Percentiles rank a stretch among this genome's conserved stretches.
phyloP scores from a whole-genome alignment of 2,113 vertebrate species.

The Opisthocomus hoazin region DNA sequence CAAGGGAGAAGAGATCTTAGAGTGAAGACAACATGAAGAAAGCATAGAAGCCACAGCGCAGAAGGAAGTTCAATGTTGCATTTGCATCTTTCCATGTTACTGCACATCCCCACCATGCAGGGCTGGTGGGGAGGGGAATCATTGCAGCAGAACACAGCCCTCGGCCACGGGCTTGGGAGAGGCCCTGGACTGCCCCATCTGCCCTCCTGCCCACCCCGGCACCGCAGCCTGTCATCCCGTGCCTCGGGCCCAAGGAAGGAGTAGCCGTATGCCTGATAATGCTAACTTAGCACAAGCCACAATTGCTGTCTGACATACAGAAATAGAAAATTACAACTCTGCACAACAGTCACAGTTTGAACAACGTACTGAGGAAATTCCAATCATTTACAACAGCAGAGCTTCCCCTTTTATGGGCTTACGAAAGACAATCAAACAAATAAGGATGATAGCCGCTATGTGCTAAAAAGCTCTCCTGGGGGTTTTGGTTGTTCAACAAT shows the following conservation, averaged over 20 bases:
- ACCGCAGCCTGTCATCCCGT: slow-evolving; percentile 10
- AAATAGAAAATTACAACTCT: slow-evolving; percentile 79
- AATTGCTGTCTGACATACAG: slow-evolving; percentile 70
- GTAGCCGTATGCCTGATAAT: slow-evolving; percentile 44
- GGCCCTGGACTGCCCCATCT: background rate
- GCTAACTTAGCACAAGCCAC: slow-evolving; percentile 65
- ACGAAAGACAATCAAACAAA: background rate
- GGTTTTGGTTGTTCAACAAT: background rate
- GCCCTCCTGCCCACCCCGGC: background rate
- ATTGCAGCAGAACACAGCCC: accelerated
- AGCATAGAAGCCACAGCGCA: background rate
- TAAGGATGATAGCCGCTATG: background rate
- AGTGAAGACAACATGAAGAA: background rate
- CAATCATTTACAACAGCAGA: slow-evolving; percentile 25
- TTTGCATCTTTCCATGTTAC: background rate
- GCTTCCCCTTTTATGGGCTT: background rate
- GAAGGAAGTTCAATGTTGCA: background rate
- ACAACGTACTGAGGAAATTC: slow-evolving; percentile 37
- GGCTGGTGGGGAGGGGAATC: background rate
- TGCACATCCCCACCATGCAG: background rate
- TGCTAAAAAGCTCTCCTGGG: background rate
- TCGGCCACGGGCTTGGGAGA: accelerated
- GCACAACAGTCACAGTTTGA: slow-evolving; percentile 33
- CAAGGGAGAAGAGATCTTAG: background rate
- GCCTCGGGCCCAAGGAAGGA: slow-evolving; percentile 32